Conservation (phyloP, 2,797 vertebrate species). For the Varecia variegata region DNA sequence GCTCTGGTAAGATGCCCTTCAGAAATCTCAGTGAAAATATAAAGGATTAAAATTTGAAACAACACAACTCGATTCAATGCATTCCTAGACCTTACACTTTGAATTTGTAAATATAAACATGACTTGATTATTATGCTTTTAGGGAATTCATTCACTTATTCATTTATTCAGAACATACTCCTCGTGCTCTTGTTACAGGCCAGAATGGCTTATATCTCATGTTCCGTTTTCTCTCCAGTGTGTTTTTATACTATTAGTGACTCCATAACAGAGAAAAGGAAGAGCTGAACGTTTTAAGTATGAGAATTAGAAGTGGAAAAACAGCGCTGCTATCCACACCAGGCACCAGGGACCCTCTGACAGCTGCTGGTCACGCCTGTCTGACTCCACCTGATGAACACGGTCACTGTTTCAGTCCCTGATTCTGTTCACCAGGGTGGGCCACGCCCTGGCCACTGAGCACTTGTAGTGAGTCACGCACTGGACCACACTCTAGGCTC, state of each 20-base stretch:
- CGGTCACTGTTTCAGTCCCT: neutral
- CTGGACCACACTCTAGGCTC: neutral
- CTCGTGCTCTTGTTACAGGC: rapidly evolving
- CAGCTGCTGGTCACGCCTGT: neutral
- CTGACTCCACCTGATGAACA: neutral
- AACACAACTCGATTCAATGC: neutral
- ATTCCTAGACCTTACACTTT: neutral
- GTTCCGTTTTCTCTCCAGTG: neutral
- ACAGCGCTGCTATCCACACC: too few species aligned
- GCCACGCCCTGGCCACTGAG: too few species aligned
- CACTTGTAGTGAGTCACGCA: rapidly evolving
- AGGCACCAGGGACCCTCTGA: neutral
- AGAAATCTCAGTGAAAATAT: neutral
- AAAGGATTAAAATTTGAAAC: neutral
- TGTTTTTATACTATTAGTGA: neutral
- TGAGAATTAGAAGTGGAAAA: neutral
- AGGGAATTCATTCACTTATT: neutral
- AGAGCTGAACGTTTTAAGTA: neutral
- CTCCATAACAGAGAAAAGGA: neutral
- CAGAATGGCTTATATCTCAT: neutral
- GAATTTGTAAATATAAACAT: neutral
- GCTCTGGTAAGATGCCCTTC: neutral
- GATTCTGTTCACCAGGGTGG: rapidly evolving
- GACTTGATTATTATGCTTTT: neutral
- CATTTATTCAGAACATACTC: neutral